These are phyloP conservation scores for Papilio machaon DNA, from an alignment of 1,140 invertebrate genomes.

Conservation along the genomic window DNA sequence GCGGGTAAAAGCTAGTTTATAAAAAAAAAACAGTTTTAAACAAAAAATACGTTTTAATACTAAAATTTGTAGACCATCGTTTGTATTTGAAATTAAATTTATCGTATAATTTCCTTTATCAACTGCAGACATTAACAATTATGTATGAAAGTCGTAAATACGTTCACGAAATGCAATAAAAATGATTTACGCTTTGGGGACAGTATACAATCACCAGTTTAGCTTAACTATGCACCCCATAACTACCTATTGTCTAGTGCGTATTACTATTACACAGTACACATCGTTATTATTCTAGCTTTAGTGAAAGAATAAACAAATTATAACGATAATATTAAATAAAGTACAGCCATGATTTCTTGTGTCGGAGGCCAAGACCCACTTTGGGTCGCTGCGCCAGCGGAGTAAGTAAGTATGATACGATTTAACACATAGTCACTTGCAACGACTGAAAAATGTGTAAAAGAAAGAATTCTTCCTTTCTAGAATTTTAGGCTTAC, in stretches of 20 bases:
- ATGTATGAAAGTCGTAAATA: conserved; percentile 21
- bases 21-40: no score
- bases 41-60: not conserved
- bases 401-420: no score
- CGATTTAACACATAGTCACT: no score
- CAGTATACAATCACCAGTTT: not conserved
- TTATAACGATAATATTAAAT: no score
- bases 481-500: no score
- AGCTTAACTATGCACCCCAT: conserved; percentile 1
- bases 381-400: no score
- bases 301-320: no score
- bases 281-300: not conserved
- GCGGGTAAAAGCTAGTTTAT: no score
- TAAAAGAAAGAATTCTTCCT: no score
- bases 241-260: conserved; percentile 16
- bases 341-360: no score
- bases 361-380: no score
- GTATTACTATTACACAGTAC: not conserved
- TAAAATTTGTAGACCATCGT: not conserved
- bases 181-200: conserved; percentile 20
- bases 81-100: not conserved
- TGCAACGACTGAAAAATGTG: no score
- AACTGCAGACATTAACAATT: not conserved
- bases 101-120: not conserved
- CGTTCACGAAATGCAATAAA: conserved; percentile 13